Base-by-base conservation (phyloP, 1,140 invertebrate genomes). In the Vanessa atalanta region DNA sequence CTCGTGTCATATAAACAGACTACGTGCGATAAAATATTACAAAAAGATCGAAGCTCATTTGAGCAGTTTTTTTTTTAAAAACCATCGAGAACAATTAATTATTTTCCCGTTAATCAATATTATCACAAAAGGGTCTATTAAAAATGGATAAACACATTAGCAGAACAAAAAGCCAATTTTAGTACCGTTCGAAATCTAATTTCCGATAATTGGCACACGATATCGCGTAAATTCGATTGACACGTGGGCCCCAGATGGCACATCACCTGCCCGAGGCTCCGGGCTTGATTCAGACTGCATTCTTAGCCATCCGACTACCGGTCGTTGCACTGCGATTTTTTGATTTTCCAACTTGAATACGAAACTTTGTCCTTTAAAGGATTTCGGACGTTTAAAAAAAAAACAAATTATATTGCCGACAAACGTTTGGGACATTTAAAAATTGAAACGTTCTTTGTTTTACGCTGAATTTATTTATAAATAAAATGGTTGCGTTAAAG, bases 201-300 rank as follows among this genome's bases (percentile, higher is more conserved):
- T 83, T 77, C 72, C 75, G 78, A 84, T 88, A 81, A 83, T 84
- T 85, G 80, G 72, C 80, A 80, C 86, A 84, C 81, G 82, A 68
- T 80, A 81, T 77, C 73, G 72, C 51, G 76, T 77, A 79, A 83
- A 84, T 80, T 83, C 80, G 80, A 80, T 87, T 86, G 85, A 83
- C 88, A 89, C 87, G 88, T 88, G 87, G 83, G 75, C 51, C 77
- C 85, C 89, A 90, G 83, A 89, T 89, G 88, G 83, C 43, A 72
- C 79, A 80, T 89, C 89, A 91, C 89, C 89, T 91, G 89, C 88
- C 75, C 67, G 71, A 76, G 70, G 76, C 78, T 75, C 80, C 83
- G 83, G 83, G 87, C 87, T 75, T 81, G 85, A 80, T 79, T 78
- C 83, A 82, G 80, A 80, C 84, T 75, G 81, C 88, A 88, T 88